These are phyloP conservation scores for Scaptomyza parva DNA, from an alignment of 2,888 invertebrate species.

Conservation along the genomic window DNA sequence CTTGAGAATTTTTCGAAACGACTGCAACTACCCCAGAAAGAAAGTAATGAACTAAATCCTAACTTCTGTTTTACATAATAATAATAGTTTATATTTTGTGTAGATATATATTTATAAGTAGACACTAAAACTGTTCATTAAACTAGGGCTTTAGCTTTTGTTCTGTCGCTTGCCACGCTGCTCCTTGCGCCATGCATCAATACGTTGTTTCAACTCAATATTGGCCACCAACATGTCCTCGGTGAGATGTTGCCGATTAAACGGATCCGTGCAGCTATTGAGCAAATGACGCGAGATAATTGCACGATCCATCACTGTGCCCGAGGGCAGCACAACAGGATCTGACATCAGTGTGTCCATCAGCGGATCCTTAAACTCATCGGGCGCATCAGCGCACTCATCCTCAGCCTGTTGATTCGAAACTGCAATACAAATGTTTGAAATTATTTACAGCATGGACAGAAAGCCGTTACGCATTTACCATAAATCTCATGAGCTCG, in stretches of 20 bases:
- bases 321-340: conserved; percentile 96
- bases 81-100: conserved; percentile 29
- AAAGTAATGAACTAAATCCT: conserved; percentile 6
- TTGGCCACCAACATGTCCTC: conserved; percentile 97
- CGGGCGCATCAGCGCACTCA: conserved; percentile 97
- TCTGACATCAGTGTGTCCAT: conserved; percentile 99
- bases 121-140: conserved; percentile 76
- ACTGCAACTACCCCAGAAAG: conserved; percentile 25
- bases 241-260: conserved; percentile 97
- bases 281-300: conserved; percentile 97
- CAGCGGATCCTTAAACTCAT: conserved; percentile 97
- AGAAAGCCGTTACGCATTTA: conserved; percentile 60
- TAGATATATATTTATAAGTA: conserved; percentile 45
- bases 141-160: conserved; percentile 80
- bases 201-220: conserved; percentile 93
- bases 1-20: conserved; percentile 15
- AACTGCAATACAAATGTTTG: conserved; percentile 83
- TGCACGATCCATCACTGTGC: conserved; percentile 96
- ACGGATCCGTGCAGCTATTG: conserved; percentile 98
- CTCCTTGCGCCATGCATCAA: conserved; percentile 94
- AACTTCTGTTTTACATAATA: conserved; percentile 24
- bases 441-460: background rate
- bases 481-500: conserved; percentile 91
- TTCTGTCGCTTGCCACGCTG: conserved; percentile 86
- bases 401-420: conserved; percentile 95